Conservation (phyloP, 1,140 invertebrate species). For the Mycetomoellerius zeteki region DNA sequence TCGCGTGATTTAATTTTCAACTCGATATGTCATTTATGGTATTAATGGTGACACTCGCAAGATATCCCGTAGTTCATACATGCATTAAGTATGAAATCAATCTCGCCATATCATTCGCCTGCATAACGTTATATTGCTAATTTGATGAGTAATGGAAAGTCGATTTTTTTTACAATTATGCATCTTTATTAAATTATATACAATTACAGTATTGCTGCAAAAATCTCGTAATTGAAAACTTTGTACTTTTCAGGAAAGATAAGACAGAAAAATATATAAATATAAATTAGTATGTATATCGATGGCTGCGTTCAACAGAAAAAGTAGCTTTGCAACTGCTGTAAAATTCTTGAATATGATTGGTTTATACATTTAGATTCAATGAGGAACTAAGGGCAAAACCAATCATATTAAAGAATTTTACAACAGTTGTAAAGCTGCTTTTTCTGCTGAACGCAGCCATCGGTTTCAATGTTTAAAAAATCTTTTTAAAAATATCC, state of each 20-base stretch:
- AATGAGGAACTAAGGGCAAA: too few relatives aligned
- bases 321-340: too few relatives aligned
- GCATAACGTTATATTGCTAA: background rate
- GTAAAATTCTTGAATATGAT: too few relatives aligned
- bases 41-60: background rate
- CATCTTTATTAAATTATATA: background rate
- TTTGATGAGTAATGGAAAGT: background rate
- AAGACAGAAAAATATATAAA: background rate
- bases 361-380: too few relatives aligned
- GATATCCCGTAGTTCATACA: background rate
- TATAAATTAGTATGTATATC: too few relatives aligned
- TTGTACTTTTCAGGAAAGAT: background rate
- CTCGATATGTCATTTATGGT: conserved; percentile 24
- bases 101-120: background rate
- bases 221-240: background rate
- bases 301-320: too few relatives aligned
- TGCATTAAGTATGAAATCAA: conserved; percentile 1
- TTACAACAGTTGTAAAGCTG: too few relatives aligned
- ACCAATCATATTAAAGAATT: too few relatives aligned
- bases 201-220: background rate
- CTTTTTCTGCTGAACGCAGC: too few relatives aligned
- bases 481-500: background rate
- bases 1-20: conserved; percentile 36
- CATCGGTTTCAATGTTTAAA: background rate
- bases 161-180: background rate